Conservation (phyloP, 2,113 vertebrate genomes). For the Collichthys lucidus region DNA sequence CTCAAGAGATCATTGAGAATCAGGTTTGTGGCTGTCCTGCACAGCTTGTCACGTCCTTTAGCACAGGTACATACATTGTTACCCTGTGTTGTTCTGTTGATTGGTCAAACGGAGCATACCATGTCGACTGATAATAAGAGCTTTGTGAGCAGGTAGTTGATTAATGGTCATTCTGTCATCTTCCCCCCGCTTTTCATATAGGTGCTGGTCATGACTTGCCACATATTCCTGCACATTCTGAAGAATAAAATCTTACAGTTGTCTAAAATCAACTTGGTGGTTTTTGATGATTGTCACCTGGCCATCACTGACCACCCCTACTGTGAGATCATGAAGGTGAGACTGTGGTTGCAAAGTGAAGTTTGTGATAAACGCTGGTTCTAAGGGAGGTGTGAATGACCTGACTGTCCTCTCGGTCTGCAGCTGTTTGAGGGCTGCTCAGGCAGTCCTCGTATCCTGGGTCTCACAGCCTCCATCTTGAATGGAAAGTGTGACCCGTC, state of each 20-base stretch:
- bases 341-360: conserved; percentile 5
- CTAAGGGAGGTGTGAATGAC: neutral
- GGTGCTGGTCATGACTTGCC: conserved; percentile 99
- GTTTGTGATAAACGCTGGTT: neutral
- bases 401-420: neutral
- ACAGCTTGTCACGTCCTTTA: neutral
- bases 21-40: conserved; percentile 83
- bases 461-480: conserved; percentile 97
- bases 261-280: conserved; percentile 95
- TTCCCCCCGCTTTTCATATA: conserved; percentile 67
- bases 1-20: conserved; percentile 88
- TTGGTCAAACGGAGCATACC: neutral
- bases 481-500: conserved; percentile 98
- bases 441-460: conserved; percentile 92
- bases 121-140: neutral
- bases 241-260: conserved; percentile 89
- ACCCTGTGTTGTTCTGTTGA: neutral
- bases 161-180: neutral
- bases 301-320: conserved; percentile 98
- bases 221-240: conserved; percentile 92
- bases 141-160: neutral
- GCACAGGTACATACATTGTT: neutral
- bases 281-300: conserved; percentile 99
- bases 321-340: conserved; percentile 97
- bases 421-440: conserved; percentile 93